Conservation (phyloP, 2,797 vertebrate genomes). For the Crax fasciolata region DNA sequence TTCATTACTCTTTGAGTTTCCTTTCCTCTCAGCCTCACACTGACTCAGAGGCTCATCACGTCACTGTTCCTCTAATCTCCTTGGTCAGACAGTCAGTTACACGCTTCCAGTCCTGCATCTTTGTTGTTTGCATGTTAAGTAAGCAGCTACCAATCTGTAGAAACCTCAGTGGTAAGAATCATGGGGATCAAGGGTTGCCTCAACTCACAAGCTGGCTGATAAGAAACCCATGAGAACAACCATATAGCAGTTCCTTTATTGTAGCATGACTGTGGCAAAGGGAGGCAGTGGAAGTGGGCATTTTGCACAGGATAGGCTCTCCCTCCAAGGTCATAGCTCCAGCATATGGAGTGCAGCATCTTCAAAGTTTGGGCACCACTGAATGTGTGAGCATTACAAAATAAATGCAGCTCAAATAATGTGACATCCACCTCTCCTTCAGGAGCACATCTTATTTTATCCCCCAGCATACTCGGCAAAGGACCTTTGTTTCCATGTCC, state of each 20-base stretch:
- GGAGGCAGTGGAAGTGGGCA: not conserved
- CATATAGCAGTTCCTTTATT: not conserved
- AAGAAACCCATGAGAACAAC: not conserved
- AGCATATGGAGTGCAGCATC: not conserved
- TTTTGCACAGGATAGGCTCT: not conserved
- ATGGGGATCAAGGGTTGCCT: not conserved
- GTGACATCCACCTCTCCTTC: not conserved
- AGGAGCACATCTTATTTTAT: not conserved
- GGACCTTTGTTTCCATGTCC: not conserved
- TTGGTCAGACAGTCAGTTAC: rapidly evolving
- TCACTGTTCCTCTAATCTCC: not conserved
- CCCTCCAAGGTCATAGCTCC: not conserved
- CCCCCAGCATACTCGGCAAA: not conserved
- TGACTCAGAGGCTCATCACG: not conserved
- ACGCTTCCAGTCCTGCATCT: not conserved
- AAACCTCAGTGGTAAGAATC: not conserved
- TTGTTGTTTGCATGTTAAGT: not conserved
- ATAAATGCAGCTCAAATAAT: not conserved
- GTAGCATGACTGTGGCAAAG: not conserved
- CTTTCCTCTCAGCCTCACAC: not conserved
- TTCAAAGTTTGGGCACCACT: not conserved
- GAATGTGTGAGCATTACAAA: not conserved
- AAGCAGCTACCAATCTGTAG: not conserved
- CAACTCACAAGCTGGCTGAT: not conserved
- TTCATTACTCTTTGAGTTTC: not conserved